Percentiles rank a stretch among this genome's conserved stretches.
These are phyloP conservation scores for Drosophila arizonae DNA, from an alignment of 1,140 invertebrate genomes.

Conservation along the genomic window DNA sequence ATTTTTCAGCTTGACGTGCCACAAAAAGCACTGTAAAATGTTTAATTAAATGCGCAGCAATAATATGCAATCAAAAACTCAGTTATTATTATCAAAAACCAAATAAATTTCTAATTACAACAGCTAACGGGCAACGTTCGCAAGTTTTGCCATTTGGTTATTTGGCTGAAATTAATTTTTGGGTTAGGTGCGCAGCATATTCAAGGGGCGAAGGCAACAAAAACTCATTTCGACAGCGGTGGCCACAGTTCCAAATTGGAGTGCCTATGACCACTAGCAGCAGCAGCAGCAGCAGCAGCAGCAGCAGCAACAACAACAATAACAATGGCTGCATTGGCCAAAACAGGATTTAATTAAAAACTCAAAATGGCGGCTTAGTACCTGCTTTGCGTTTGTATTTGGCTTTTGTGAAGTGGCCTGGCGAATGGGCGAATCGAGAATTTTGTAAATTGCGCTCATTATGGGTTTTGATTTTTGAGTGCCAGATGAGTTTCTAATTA, in stretches of 20 bases:
- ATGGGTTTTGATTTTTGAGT: constrained; percentile 72
- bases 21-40: constrained; percentile 16
- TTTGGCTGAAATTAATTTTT: constrained; percentile 68
- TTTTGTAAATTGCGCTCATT: constrained; percentile 69
- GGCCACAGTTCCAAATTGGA: constrained; percentile 44
- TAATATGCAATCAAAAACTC: constrained; percentile 68
- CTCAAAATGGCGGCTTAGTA: constrained; percentile 59
- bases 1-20: neutral
- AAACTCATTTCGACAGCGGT: constrained; percentile 63
- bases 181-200: constrained; percentile 23
- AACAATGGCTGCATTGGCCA: constrained; percentile 40
- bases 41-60: constrained; percentile 41
- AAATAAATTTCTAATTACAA: constrained; percentile 76
- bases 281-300: constrained; percentile 22
- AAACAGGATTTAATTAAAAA: constrained; percentile 76
- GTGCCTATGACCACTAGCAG: constrained; percentile 39
- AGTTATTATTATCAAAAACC: constrained; percentile 68
- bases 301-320: constrained; percentile 27
- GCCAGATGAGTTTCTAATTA: constrained; percentile 58
- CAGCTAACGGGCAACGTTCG: constrained; percentile 13
- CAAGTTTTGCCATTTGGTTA: constrained; percentile 43
- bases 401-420: constrained; percentile 20
- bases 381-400: constrained; percentile 45
- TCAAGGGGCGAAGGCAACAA: constrained; percentile 53
- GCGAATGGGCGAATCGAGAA: constrained; percentile 54